Evolutionary conservation across 92 coral and sea anemone genomes (phyloP), one percentile per base, ranked within the genome.

Genomic region (Epizoanthus stellaris): DNA sequence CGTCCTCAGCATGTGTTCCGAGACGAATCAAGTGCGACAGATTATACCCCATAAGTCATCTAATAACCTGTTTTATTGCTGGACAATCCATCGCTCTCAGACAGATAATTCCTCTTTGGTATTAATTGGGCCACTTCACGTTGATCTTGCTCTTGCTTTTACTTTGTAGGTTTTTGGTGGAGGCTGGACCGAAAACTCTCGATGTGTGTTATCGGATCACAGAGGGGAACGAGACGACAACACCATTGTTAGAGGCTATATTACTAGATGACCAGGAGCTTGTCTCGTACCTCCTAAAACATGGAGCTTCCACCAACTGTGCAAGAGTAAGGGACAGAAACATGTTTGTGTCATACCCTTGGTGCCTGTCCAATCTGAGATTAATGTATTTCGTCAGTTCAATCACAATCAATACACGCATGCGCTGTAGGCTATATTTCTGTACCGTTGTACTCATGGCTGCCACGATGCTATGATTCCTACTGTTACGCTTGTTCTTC

Each of bases 171-270:
- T 62, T 82, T 40, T 39, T 91, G 4, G 85, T 87, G 10, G 72
- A 77, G 14, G 88, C 91, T 49, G 88, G 85, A 65, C 93, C 93
- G n/a, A 77, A 79, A 66, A 91, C 91, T 4, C 82, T 94, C 77
- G 95, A 94, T 73, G 90, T 94, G n/a, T 90, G 98, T 23, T 94
- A 94, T 77, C 81, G 65, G 14, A 91, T 94, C 34, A 87, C 89
- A 3, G 88, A 70, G 13, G 34, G 75, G 58, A 73, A 53, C 21
- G 91, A 85, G 38, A 86, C 93, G 0, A 92, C 98, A 1, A 94
- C 98, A 6, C 92, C 95, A 1, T 81, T 94, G 20, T 90, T 92
- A 45, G 95, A 94, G 19, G 95, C 98, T 2, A 85, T 89, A 25
- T n/a, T 94, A 54, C 53, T 60, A 25, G 38, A 67, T 65, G 81